Evolutionary conservation across 2,797 vertebrate species (phyloP).

Genomic region (Perodicticus potto): DNA sequence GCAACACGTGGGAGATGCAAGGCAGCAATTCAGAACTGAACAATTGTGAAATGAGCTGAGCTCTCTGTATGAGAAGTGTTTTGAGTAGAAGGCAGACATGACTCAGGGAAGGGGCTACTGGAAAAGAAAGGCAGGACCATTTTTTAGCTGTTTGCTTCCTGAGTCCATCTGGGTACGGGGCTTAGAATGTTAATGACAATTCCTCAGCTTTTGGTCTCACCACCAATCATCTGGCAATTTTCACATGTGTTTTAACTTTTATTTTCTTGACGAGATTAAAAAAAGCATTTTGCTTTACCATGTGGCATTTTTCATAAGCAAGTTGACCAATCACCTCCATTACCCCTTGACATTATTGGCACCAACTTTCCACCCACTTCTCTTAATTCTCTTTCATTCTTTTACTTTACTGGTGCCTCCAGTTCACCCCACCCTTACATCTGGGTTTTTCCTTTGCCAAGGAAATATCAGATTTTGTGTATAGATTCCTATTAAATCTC

Average conservation of each 20-base stretch:
- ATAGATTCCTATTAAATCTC: conserved; percentile 26
- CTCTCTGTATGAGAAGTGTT: neutral
- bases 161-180: neutral
- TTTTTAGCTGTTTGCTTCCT: neutral
- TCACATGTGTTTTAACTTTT: neutral
- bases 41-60: neutral
- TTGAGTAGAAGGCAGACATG: neutral
- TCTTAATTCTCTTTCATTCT: neutral
- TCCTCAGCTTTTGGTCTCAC: conserved; percentile 35
- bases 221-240: neutral
- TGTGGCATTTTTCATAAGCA: neutral
- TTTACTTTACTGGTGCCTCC: neutral
- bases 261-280: conserved; percentile 1
- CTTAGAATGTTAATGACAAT: conserved; percentile 5
- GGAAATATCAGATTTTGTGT: neutral
- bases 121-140: neutral
- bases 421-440: neutral
- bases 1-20: neutral
- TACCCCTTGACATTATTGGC: neutral
- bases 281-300: conserved; percentile 13
- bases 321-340: neutral
- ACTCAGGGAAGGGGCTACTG: neutral
- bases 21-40: neutral
- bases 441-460: conserved; percentile 30
- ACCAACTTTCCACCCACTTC: neutral